Percentiles rank a stretch among this genome's conserved stretches.
Evolutionary conservation across 2,797 vertebrate species (phyloP).

Genomic region (Spheniscus humboldti): DNA sequence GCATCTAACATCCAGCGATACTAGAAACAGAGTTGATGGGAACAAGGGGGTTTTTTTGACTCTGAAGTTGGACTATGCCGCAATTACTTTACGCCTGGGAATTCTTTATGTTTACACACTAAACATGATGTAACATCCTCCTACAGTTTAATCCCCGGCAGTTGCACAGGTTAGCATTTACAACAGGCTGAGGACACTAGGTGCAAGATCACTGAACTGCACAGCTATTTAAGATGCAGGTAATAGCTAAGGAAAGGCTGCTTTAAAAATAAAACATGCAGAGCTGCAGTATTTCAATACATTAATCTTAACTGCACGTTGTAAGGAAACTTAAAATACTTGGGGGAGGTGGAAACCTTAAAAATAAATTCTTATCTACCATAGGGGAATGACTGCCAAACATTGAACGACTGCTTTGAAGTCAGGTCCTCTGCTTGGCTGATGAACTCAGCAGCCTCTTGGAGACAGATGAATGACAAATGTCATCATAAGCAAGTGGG

Average conservation of each 20-base stretch:
- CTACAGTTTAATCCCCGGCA: background rate
- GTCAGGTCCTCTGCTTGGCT: background rate
- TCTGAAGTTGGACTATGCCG: too few species aligned
- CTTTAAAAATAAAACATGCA: background rate
- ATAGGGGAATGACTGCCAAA: background rate
- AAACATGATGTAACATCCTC: background rate
- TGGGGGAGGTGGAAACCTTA: background rate
- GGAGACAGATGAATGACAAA: background rate
- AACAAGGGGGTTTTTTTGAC: background rate
- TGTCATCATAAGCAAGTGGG: accelerated
- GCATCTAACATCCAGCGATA: background rate
- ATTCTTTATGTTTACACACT: background rate
- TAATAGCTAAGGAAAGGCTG: background rate
- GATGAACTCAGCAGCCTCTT: background rate
- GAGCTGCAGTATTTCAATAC: background rate
- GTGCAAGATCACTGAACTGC: background rate
- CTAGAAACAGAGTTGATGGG: background rate
- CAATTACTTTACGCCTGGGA: background rate
- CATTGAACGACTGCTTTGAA: background rate
- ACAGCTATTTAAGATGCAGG: background rate
- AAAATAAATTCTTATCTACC: background rate
- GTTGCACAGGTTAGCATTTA: background rate
- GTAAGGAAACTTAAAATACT: background rate
- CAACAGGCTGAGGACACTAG: background rate
- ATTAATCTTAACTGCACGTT: background rate